Conservation (phyloP, 2,797 vertebrate genomes). For the Nannoperca australis region DNA sequence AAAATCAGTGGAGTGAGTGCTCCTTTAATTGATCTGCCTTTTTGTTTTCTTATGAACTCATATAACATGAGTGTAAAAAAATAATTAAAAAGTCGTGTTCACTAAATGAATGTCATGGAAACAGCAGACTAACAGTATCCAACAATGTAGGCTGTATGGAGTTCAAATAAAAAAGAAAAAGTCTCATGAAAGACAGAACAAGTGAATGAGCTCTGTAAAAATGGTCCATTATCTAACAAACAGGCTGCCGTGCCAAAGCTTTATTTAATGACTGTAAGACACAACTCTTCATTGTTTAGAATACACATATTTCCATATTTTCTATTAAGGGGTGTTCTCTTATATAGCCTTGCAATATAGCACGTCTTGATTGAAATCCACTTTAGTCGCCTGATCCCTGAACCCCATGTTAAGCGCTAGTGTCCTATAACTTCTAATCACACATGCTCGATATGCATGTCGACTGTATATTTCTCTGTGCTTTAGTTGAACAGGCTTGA, state of each 20-base stretch:
- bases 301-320: not conserved
- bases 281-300: constrained; percentile 7
- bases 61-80: not conserved
- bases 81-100: not conserved
- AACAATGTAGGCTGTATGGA: constrained; percentile 31
- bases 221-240: constrained; percentile 22
- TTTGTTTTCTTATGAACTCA: not conserved
- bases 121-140: constrained; percentile 35
- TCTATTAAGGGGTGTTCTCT: not conserved
- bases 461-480: not conserved
- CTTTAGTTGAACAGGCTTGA: not conserved
- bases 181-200: constrained; percentile 30
- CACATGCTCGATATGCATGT: not conserved
- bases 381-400: constrained; percentile 1
- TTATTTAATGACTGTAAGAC: not conserved
- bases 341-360: not conserved
- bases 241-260: constrained; percentile 1
- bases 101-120: constrained; percentile 39
- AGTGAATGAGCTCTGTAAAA: constrained; percentile 36
- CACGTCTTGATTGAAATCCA: not conserved
- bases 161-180: constrained; percentile 44
- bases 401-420: not conserved
- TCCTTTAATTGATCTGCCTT: not conserved
- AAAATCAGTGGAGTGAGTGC: not conserved
- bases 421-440: not conserved